These are phyloP conservation scores for Rhinoptilus africanus DNA, from an alignment of 2,113 vertebrate species.

Conservation along the genomic window DNA sequence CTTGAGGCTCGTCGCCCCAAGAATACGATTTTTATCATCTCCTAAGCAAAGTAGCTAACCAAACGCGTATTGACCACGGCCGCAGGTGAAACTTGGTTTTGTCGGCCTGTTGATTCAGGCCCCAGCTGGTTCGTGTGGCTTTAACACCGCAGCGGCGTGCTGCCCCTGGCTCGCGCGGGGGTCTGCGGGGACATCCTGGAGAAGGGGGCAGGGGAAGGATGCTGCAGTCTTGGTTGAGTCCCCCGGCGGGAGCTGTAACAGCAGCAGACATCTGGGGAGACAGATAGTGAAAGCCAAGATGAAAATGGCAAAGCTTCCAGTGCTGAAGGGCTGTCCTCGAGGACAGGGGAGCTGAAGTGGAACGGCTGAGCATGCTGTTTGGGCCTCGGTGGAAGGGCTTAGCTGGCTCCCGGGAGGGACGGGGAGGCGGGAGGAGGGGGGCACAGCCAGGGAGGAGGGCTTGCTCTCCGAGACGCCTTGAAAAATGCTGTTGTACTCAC, in stretches of 20 bases:
- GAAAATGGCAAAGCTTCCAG: conserved; percentile 14
- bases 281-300: conserved; percentile 57
- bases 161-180: accelerated
- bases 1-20: not conserved
- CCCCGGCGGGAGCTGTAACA: not conserved
- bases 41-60: not conserved
- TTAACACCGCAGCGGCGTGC: accelerated
- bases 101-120: not conserved
- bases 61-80: not conserved
- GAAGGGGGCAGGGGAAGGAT: not conserved
- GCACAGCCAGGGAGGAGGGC: not conserved
- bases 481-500: not conserved
- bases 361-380: conserved; percentile 26
- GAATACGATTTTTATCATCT: not conserved
- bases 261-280: conserved; percentile 49
- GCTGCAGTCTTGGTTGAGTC: not conserved
- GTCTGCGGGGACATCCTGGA: not conserved
- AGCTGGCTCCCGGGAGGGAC: not conserved
- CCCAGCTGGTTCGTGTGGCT: not conserved
- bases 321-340: conserved; percentile 51
- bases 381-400: not conserved
- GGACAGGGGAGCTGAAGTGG: conserved; percentile 22
- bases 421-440: not conserved
- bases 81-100: not conserved
- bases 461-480: not conserved